phyloP scores from a whole-genome alignment of 1,140 invertebrate genomes.

The Ips nitidus region DNA sequence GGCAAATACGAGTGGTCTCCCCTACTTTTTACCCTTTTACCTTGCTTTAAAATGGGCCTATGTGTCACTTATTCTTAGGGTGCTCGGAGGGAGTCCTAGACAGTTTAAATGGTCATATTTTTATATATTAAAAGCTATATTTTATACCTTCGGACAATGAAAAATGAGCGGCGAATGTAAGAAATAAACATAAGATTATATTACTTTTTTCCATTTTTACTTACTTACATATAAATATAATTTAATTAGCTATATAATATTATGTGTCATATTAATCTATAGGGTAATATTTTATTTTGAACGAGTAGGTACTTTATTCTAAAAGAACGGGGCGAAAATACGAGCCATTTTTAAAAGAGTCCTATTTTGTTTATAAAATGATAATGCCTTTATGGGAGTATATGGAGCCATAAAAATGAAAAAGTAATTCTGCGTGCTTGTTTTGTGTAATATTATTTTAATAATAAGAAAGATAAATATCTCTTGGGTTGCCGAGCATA shows the following conservation, averaged over 20 bases:
- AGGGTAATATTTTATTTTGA: constrained; percentile 22
- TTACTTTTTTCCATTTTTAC: background rate
- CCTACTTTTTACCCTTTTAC: constrained; percentile 30
- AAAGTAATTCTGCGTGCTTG: constrained; percentile 39
- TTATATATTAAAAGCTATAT: constrained; percentile 36
- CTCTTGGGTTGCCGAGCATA: constrained; percentile 22
- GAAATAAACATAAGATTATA: background rate
- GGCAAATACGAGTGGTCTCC: background rate
- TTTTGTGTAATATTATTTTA: constrained; percentile 39
- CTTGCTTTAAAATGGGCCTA: constrained; percentile 33
- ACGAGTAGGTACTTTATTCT: constrained; percentile 18
- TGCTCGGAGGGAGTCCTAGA: constrained; percentile 13
- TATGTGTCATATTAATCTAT: constrained; percentile 1
- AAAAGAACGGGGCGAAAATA: constrained; percentile 18
- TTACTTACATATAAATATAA: background rate
- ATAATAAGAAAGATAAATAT: constrained; percentile 40
- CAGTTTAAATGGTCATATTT: constrained; percentile 36
- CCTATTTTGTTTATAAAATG: constrained; percentile 38
- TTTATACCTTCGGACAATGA: constrained; percentile 32
- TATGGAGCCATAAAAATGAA: constrained; percentile 39
- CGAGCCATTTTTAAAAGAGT: constrained; percentile 23
- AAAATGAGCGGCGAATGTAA: background rate
- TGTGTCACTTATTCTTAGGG: constrained; percentile 31
- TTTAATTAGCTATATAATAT: background rate
- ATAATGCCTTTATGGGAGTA: constrained; percentile 35